These are phyloP conservation scores for Propsilocerus akamusi DNA, from an alignment of 1,140 invertebrate species.

Conservation along the genomic window DNA sequence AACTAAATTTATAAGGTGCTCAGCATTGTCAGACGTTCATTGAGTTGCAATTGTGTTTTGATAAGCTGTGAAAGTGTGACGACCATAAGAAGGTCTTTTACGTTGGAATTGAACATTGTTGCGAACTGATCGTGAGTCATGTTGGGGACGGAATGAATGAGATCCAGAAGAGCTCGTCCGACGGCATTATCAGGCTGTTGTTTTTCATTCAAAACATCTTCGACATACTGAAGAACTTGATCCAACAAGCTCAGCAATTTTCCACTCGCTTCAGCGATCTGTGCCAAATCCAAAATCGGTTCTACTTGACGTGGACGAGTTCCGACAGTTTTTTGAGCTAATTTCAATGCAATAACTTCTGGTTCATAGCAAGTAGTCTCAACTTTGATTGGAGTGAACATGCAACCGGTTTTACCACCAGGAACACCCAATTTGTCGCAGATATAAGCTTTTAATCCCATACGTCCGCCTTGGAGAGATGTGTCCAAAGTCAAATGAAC, in stretches of 20 bases:
- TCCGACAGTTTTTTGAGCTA: constrained; percentile 55
- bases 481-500: constrained; percentile 91
- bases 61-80: constrained; percentile 89
- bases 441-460: constrained; percentile 83
- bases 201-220: constrained; percentile 62
- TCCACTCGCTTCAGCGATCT: constrained; percentile 62
- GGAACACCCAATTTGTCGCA: constrained; percentile 67
- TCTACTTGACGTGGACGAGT: constrained; percentile 43
- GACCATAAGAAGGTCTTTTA: constrained; percentile 94
- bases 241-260: constrained; percentile 60
- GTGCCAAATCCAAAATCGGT: constrained; percentile 67
- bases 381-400: constrained; percentile 87
- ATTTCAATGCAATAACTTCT: constrained; percentile 63
- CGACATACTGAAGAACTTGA: constrained; percentile 70
- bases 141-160: constrained; percentile 79
- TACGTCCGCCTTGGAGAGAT: constrained; percentile 54
- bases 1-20: constrained; percentile 24
- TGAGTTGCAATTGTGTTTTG: constrained; percentile 84
- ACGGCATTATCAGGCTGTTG: constrained; percentile 57
- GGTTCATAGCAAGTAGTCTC: constrained; percentile 75
- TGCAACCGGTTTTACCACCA: constrained; percentile 78
- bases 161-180: constrained; percentile 68
- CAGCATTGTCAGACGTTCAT: constrained; percentile 79
- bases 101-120: constrained; percentile 87
- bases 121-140: constrained; percentile 81